Base-by-base conservation (phyloP, 35 echinoderm and acorn worm species). In the Diadema setosum region DNA sequence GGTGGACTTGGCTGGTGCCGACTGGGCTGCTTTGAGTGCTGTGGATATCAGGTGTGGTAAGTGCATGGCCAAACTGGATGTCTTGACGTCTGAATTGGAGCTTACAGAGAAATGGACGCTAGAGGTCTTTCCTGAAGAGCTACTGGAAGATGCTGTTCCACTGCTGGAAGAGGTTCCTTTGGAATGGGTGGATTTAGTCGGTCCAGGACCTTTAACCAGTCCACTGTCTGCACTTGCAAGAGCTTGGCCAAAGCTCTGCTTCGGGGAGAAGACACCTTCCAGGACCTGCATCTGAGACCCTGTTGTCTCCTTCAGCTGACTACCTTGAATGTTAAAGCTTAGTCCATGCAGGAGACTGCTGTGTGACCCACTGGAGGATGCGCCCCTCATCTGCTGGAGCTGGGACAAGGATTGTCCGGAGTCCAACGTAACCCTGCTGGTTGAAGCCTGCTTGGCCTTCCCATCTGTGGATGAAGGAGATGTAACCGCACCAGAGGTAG, bases 251-350 rank as follows among this genome's bases (percentile, higher is more conserved):
- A 23, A 78, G n/a, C 73, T 41, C 39, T 78, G 73, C 73, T 78
- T 78, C n/a, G 33, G 86, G 27, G 63, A 35, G n/a, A 95, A 76
- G 18, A 95, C 87, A 5, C 93, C 89, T 37, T 95, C 93, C 31
- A 95, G 26, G 1, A 95, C 84, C 12, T 82, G 67, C 36, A 65
- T 85, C 15, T 87, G 80, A 30, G 60, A 41, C 21, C 67, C 83
- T 6, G 82, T 57, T 9, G 49, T 57, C 20, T 91, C 82, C 41
- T 91, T 91, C 60, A 42, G 63, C 63, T 90, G 81, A 35, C 83
- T 75, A 34, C 87, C 78, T 59, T 93, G 91, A 14, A 93, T 65
- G 36, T 93, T 85, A 58, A 84, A 93, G 23, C 86, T 93, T 23
- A 93, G 81, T 0, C 91, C 91, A 12, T 88, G 86, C 55, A 93